phyloP scores from a whole-genome alignment of 2,113 vertebrate genomes.

The Xiphorhynchus elegans region DNA sequence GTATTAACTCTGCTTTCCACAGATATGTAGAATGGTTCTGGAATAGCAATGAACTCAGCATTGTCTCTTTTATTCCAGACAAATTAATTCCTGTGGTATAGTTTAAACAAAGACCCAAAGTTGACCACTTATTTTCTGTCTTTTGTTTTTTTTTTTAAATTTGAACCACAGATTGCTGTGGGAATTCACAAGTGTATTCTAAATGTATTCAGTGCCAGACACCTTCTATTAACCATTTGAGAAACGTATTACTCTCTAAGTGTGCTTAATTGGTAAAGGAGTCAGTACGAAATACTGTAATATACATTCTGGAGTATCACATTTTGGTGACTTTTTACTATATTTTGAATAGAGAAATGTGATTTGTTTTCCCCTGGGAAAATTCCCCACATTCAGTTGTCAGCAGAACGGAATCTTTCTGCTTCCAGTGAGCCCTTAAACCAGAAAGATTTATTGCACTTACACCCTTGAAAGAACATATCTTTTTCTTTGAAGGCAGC shows the following conservation, averaged over 20 bases:
- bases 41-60: conserved; percentile 41
- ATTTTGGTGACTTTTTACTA: conserved; percentile 50
- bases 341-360: conserved; percentile 66
- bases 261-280: conserved; percentile 32
- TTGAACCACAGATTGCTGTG: neutral
- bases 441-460: conserved; percentile 73
- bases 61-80: neutral
- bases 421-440: conserved; percentile 63
- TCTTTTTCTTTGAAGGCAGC: conserved; percentile 69
- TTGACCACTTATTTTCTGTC: neutral
- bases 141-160: neutral
- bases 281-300: conserved; percentile 19
- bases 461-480: conserved; percentile 72
- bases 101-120: conserved; percentile 24
- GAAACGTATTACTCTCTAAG: conserved; percentile 4
- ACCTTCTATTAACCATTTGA: conserved; percentile 22
- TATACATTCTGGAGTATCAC: conserved; percentile 36
- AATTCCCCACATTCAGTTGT: conserved; percentile 59
- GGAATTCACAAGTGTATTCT: neutral
- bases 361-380: conserved; percentile 72
- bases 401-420: conserved; percentile 52
- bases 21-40: neutral
- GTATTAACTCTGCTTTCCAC: neutral
- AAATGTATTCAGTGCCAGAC: neutral
- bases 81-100: conserved; percentile 35